Conservation (phyloP, 2,113 vertebrate genomes). For the Monarcha castaneiventris region DNA sequence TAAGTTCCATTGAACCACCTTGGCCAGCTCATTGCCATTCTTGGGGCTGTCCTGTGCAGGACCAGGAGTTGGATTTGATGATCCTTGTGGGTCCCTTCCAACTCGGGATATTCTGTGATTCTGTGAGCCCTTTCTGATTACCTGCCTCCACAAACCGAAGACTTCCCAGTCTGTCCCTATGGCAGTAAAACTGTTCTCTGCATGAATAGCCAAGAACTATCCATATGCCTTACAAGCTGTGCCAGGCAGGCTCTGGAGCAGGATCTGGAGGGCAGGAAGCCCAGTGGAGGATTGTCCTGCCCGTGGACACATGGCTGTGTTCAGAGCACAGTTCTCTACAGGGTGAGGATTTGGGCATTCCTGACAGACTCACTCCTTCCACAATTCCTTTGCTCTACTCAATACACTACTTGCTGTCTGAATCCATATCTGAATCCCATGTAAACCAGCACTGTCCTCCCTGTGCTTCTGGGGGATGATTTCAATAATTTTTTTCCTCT, state of each 20-base stretch:
- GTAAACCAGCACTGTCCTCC: not conserved
- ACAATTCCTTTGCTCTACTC: not conserved
- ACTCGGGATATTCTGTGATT: not conserved
- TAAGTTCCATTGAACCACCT: not conserved
- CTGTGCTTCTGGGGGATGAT: not conserved
- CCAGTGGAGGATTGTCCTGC: not conserved
- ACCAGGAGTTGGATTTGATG: not conserved
- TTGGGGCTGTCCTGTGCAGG: not conserved
- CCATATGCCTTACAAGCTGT: not conserved
- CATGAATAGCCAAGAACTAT: not conserved
- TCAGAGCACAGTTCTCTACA: not conserved
- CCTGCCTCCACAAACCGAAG: not conserved
- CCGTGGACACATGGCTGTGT: not conserved
- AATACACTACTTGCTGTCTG: not conserved
- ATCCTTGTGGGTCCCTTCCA: not conserved
- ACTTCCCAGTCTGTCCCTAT: not conserved
- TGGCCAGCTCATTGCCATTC: not conserved
- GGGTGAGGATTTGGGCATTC: not conserved
- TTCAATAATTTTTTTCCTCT: not conserved
- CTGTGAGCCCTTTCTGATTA: not conserved
- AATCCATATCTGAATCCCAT: not conserved
- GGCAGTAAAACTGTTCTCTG: not conserved
- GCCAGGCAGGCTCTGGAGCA: not conserved
- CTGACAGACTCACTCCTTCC: not conserved
- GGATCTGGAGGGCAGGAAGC: not conserved